A percentile compares a stretch with the other conserved stretches of the same genome.
Conservation (phyloP, 2,888 invertebrate genomes). For the Dryococelus australis region DNA sequence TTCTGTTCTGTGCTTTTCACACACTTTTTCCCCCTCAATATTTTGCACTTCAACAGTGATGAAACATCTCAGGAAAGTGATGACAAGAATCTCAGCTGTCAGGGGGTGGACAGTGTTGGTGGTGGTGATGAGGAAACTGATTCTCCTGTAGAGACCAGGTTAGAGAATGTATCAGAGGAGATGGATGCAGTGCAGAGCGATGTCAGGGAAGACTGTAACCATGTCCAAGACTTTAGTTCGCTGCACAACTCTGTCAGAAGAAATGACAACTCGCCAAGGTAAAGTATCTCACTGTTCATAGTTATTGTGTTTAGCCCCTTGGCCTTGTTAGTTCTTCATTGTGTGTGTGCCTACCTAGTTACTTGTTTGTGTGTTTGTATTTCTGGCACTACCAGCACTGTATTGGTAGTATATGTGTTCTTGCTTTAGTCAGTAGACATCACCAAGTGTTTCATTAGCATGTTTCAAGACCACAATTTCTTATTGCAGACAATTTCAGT, state of each 20-base stretch:
- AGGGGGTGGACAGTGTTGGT: not conserved
- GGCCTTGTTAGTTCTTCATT: not conserved
- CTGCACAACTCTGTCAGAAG: conserved; percentile 40
- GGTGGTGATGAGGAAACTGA: conserved; percentile 29
- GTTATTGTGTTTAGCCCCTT: not conserved
- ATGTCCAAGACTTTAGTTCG: conserved; percentile 34
- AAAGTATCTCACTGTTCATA: conserved; percentile 37
- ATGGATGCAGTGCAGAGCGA: conserved; percentile 27
- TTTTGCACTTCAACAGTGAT: conserved; percentile 43
- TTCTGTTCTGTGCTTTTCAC: not conserved
- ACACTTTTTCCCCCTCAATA: conserved; percentile 21
- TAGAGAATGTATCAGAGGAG: conserved; percentile 32
- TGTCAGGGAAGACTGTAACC: conserved; percentile 27
- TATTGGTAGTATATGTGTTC: not conserved
- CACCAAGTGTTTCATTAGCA: not conserved
- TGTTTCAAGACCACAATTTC: too few relatives aligned
- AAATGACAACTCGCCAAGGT: conserved; percentile 44
- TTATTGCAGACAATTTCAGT: not conserved
- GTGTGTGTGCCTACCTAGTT: not conserved
- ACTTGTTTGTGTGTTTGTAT: not conserved
- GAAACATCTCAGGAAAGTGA: conserved; percentile 43
- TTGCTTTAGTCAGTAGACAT: not conserved
- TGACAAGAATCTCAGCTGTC: conserved; percentile 30
- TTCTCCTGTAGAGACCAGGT: conserved; percentile 25
- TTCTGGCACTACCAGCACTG: not conserved